Conservation (phyloP, 2,113 vertebrate genomes). For the Ivindomyrus marchei region DNA sequence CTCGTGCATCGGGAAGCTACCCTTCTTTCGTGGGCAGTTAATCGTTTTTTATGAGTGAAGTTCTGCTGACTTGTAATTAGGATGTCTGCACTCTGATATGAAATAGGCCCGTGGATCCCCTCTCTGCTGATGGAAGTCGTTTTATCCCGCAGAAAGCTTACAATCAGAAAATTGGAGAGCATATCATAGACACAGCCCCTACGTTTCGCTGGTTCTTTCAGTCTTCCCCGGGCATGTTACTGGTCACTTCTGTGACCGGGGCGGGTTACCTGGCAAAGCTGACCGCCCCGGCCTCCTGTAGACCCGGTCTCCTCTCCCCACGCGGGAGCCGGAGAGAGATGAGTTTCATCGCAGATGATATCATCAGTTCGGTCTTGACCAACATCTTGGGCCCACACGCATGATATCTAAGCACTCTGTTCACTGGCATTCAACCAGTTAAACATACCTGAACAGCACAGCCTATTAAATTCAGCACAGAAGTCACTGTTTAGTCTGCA, state of each 20-base stretch:
- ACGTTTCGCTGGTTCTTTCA: conserved; percentile 77
- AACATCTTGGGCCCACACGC: not conserved
- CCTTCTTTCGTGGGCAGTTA: conserved; percentile 2
- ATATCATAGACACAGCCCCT: conserved; percentile 74
- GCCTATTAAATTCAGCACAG: not conserved
- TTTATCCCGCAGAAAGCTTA: conserved; percentile 70
- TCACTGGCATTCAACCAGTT: not conserved
- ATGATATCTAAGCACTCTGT: not conserved
- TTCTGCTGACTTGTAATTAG: conserved; percentile 49
- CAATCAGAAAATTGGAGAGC: conserved; percentile 78
- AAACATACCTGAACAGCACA: not conserved
- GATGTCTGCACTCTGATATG: conserved; percentile 61
- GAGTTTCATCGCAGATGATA: conserved; percentile 83
- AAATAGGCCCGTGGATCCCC: conserved; percentile 60
- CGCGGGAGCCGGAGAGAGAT: conserved; percentile 81
- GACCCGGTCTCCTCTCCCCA: conserved; percentile 61
- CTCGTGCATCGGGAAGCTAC: not conserved
- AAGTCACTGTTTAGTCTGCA: not conserved
- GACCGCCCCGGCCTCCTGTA: conserved; percentile 72
- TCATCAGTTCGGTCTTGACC: conserved; percentile 52
- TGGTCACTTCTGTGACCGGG: conserved; percentile 89
- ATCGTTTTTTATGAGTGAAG: conserved; percentile 30
- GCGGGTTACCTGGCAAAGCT: conserved; percentile 96
- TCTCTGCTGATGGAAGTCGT: conserved; percentile 67
- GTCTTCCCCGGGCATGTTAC: conserved; percentile 79